Base-by-base conservation (phyloP, 2,797 vertebrate species). In the Avahi laniger region DNA sequence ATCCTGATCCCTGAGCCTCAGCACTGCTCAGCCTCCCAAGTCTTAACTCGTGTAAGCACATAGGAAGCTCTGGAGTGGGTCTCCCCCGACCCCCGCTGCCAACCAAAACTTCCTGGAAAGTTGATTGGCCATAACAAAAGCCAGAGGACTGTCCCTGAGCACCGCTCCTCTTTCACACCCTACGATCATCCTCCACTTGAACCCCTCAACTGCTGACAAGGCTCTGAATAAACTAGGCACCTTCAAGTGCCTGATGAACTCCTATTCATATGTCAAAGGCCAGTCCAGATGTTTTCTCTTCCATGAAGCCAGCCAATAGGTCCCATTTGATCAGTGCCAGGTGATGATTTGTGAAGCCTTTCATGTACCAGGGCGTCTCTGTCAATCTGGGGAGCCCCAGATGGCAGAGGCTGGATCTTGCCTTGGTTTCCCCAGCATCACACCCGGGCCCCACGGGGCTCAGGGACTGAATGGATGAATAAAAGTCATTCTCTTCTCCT, bases 251-350 rank as follows among this genome's bases (percentile, higher is more conserved):
- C 57, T 14, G 5, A 63, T 12, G 35, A 80, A 96, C 95, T 95
- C 83, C 89, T 94, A 88, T 3, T 46, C 18, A 5, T 52, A 93
- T 18, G 26, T 57, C 95, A 92, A 94, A 96, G 84, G 85, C 75
- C 96, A 70, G 70, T 28, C 76, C 41, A 57, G 52, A 35, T 17
- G 20, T 85, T 41, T 86, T 83, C 73, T 75, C 72, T 22, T 38
- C 72, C 33, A 48, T 0, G 41, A 95, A 87, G 41, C 73, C 89
- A 95, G 67, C 5, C 73, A 91, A 85, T 13, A 43, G 63, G 72
- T 38, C 70, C 35, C 50, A 38, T 35, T 91, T 89, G 41, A 15
- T 63, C 63, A 8, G 65, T 43, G 43, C 67, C 50, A 43, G 26
- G 38, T 67, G 50, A 35, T 85, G 38, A 24, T n/a, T 85, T 54